Evolutionary conservation across 2,888 invertebrate species (phyloP).

Genomic region (Vandiemenella viatica): DNA sequence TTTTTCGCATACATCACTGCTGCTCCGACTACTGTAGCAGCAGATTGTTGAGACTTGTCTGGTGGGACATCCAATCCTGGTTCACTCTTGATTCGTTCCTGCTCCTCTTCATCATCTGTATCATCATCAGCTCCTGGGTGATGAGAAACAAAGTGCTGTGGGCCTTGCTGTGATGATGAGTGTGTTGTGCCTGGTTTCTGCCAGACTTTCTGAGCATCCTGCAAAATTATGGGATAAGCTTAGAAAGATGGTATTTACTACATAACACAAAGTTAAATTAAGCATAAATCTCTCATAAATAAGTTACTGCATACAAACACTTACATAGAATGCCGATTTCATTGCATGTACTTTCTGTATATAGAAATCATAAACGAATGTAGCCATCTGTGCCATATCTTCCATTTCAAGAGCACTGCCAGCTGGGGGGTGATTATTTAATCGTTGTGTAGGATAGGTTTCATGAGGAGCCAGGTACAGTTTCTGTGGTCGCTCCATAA

Average conservation of each 20-base stretch:
- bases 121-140: slow-evolving; percentile 47
- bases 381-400: slow-evolving; percentile 90
- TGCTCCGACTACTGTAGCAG: neutral
- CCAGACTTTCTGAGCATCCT: slow-evolving; percentile 37
- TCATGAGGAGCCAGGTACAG: slow-evolving; percentile 70
- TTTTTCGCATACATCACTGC: neutral
- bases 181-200: slow-evolving; percentile 45
- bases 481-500: slow-evolving; percentile 66
- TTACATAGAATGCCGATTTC: slow-evolving; percentile 34
- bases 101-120: slow-evolving; percentile 44
- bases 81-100: slow-evolving; percentile 27
- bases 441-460: slow-evolving; percentile 55
- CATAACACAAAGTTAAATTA: too few relatives aligned
- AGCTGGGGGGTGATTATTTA: slow-evolving; percentile 28
- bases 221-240: slow-evolving; percentile 17
- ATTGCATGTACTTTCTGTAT: slow-evolving; percentile 53
- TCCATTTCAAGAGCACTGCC: slow-evolving; percentile 44
- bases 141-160: slow-evolving; percentile 41
- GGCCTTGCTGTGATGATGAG: slow-evolving; percentile 28
- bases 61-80: neutral
- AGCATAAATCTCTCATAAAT: neutral
- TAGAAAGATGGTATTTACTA: too few relatives aligned
- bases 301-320: slow-evolving; percentile 15
- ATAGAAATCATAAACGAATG: slow-evolving; percentile 88
- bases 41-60: neutral